Base-by-base conservation (phyloP, 2,888 invertebrate species). In the Netelia inedita region DNA sequence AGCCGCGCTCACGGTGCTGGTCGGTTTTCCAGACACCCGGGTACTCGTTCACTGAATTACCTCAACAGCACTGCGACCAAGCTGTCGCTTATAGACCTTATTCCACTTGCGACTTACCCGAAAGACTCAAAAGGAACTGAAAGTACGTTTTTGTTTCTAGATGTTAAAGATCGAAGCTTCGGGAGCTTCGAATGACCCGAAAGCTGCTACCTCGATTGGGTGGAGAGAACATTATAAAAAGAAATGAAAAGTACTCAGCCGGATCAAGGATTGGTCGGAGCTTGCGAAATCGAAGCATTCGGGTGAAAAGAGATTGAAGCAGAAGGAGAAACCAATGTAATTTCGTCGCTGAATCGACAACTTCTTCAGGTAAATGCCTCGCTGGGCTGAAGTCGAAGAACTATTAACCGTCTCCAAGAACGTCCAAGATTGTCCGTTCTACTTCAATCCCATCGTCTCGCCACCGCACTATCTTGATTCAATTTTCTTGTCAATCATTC, bases 271-370 rank as follows among this genome's bases (percentile, higher is more conserved):
- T 35, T 35, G 35, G 66, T n/a, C 61, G 57, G 68, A 50, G 69
- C 68, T 59, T 61, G 61, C 69, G 46, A 35, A 9, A 9, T 53
- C 19, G 41, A n/a, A 14, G 69, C 41, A 57, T 50, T 66, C 57
- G 50, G 61, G 21, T 41, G 46, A 59, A 71, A 28, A 41, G 41
- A 19, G 68, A 21, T 59, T 46, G 14, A 78, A 61, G 23, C 59
- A 69, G 73, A 63, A 57, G 68, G 69, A 78, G 76, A 73, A 81
- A 81, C 74, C 79, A 59, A 82, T 65, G 79, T 79, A 82, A 85
- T 85, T 85, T 80, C 83, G 83, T 69, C 82, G 90, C 88, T 90
- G 90, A 90, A 88, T 90, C 90, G 88, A 88, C 89, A 88, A 86
- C 86, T 85, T 82, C 74, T 80, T 86, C 86, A 68, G 85, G 75